These are phyloP conservation scores for Sphecodes monilicornis DNA, from an alignment of 2,888 invertebrate genomes.

Conservation along the genomic window DNA sequence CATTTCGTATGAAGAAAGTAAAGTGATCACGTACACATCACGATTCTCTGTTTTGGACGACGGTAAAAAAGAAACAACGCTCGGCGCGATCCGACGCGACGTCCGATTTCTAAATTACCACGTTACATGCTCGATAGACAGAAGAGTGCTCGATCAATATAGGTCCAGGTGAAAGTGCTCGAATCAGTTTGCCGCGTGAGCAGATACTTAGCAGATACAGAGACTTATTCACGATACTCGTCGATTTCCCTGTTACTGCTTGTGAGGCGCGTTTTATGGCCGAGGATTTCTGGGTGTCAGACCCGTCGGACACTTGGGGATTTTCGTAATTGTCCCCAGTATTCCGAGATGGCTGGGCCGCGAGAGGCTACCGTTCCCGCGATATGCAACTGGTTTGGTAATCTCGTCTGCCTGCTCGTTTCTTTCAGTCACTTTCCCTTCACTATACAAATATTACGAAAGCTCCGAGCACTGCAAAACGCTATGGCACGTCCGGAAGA, in stretches of 20 bases:
- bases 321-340: neutral
- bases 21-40: constrained; percentile 9
- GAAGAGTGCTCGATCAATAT: constrained; percentile 48
- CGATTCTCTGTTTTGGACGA: neutral
- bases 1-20: neutral
- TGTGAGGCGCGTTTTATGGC: neutral
- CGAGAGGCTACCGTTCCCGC: neutral
- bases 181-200: constrained; percentile 62
- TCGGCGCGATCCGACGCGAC: constrained; percentile 7
- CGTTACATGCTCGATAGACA: constrained; percentile 41
- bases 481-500: constrained; percentile 38
- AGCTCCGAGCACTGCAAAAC: constrained; percentile 41
- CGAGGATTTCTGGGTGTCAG: neutral
- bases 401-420: constrained; percentile 44
- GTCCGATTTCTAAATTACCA: constrained; percentile 55
- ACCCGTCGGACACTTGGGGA: neutral
- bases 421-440: constrained; percentile 58
- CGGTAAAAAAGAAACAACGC: neutral
- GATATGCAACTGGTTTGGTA: constrained; percentile 15
- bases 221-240: constrained; percentile 48
- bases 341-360: neutral
- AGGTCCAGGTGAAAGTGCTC: constrained; percentile 64
- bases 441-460: constrained; percentile 59
- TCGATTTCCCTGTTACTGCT: constrained; percentile 61
- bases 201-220: too few species aligned